Evolutionary conservation across 2,113 vertebrate genomes (phyloP), one percentile per base, ranked within the genome.

Genomic region (Gobio gobio): DNA sequence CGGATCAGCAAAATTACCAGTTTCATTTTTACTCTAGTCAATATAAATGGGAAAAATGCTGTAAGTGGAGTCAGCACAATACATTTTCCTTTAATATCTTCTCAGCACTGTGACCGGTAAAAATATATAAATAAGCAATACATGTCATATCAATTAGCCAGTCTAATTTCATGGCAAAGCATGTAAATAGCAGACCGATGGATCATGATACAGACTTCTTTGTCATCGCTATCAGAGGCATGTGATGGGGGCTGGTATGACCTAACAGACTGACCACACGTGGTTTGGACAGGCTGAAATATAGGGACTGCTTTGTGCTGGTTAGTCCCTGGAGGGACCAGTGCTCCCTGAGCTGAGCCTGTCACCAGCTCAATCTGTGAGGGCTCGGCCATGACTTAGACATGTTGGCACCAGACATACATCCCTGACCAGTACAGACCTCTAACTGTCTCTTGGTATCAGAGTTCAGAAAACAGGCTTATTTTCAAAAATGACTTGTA

Each of bases 291-390:
- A 36, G 64, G 26, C 79, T 82, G 64, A 47, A 83, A 86, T 54
- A 93, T 54, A 93, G 90, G 90, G 87, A 88, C 85, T 68, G 89
- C 92, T 91, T 93, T 94, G 91, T 93, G 59, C 49, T 4, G 8
- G 85, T 79, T 87, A 68, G 64, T 83, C 87, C 33, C 43, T 88
- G 89, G 89, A 77, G 75, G 87, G 84, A 40, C 56, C 80, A 51
- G 45, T 87, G 87, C 87, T 86, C 88, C 85, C 83, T 20, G 84
- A 73, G 86, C 86, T 84, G 85, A 87, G 88, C 87, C 87, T 92
- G 93, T 91, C 91, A 89, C 91, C 81, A 40, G 78, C 90, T 82
- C 80, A 24, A 16, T 82, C 58, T 80, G 59, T 49, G 78, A 80
- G 77, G 9, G 36, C 56, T 61, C 20, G 63, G 61, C 26, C 24